These are phyloP conservation scores for Magallana gigas DNA, from an alignment of 1,140 invertebrate species.

Conservation along the genomic window DNA sequence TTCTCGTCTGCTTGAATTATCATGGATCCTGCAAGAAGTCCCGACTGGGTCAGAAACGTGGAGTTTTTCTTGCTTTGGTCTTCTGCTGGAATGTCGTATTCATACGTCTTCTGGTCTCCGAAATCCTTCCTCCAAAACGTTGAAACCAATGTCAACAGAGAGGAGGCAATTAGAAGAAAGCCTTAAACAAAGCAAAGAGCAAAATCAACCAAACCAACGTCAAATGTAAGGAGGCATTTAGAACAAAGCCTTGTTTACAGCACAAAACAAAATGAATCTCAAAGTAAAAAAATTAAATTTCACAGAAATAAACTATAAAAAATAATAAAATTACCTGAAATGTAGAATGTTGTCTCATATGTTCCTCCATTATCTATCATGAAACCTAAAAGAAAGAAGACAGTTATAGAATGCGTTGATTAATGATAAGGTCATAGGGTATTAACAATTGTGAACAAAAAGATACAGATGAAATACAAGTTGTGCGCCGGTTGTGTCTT, in stretches of 20 bases:
- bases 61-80: background rate
- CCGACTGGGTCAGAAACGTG: constrained; percentile 1
- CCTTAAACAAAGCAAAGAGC: background rate
- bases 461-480: no score
- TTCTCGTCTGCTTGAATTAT: constrained; percentile 23
- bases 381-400: constrained; percentile 28
- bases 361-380: constrained; percentile 37
- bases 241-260: background rate
- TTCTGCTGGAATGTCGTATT: background rate
- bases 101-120: background rate
- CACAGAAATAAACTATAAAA: background rate
- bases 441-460: no score
- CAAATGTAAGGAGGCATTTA: no score
- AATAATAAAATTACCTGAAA: constrained; percentile 28
- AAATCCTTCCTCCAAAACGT: constrained; percentile 27
- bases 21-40: constrained; percentile 20
- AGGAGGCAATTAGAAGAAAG: background rate
- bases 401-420: no score
- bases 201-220: background rate
- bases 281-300: background rate
- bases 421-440: no score
- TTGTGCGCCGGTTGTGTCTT: background rate
- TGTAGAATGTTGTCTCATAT: constrained; percentile 41
- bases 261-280: background rate
- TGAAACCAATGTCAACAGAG: constrained; percentile 16